Base-by-base conservation (phyloP, 2,888 invertebrate species). In the Leucophenga montana region DNA sequence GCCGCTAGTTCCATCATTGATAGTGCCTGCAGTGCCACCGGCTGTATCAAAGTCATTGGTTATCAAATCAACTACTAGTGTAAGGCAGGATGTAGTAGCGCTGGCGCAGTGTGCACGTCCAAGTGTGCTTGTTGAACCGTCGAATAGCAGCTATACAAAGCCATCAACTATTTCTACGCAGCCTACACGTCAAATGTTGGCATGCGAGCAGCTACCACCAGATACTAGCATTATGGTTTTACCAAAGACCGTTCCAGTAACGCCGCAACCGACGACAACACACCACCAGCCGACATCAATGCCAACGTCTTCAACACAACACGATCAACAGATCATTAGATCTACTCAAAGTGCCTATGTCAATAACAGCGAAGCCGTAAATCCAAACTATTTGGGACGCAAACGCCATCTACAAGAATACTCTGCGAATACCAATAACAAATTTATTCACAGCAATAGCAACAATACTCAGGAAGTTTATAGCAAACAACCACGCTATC, bases 371-470 rank as follows among this genome's bases (percentile, higher is more conserved):
- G 73, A 73, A 77, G 62, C 73, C 72, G 9, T 18, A 39, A 85
- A 86, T 73, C 85, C 82, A 3, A 86, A 86, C 56, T 85, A 85
- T 69, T 72, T 84, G 67, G 85, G 85, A 8, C 76, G 86, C 16
- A 86, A 86, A 61, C 75, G 86, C 1, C 87, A 87, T 67, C 74
- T 86, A 20, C 85, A 86, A 66, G 87, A 87, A 67, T 86, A 85
- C 64, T 81, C 82, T 50, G 74, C 46, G 48, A 64, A 48, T 64
- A 18, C 74, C 27, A 71, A 73, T 69, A 56, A 56, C 3, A 62
- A 68, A 57, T 56, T 71, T 22, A 27, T 27, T 27, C 66, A 56
- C 31, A 69, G 62, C 62, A 20, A 48, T n/a, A 62, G 39, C 13
- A 64, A 64, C 18, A 61, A 61, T 39, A 64, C 46, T 64, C 62